These are phyloP conservation scores for Hydriomena furcata DNA, from an alignment of 2,888 invertebrate genomes.

Conservation along the genomic window DNA sequence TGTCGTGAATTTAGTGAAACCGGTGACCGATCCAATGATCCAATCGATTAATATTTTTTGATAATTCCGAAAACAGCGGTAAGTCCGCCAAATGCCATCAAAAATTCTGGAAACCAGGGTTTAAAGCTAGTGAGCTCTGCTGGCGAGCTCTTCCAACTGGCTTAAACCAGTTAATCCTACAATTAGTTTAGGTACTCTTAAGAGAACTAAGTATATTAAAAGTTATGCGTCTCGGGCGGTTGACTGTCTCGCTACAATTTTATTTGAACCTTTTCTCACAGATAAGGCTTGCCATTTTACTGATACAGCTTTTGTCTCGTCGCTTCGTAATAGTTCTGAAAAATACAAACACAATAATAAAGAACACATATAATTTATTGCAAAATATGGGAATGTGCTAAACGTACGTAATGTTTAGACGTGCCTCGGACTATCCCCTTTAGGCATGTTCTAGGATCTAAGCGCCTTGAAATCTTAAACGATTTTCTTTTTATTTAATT, in stretches of 20 bases:
- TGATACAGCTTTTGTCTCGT: neutral
- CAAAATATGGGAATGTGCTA: no score
- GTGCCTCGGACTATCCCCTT: no score
- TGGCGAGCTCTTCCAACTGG: constrained; percentile 10
- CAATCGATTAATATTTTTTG: no score
- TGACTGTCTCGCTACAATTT: neutral
- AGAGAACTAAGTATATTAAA: constrained; percentile 14
- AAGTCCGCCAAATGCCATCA: neutral
- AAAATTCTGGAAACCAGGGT: neutral
- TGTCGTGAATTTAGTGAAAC: no score
- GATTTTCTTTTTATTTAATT: no score
- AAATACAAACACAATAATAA: no score
- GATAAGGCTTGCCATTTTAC: neutral
- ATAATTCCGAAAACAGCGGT: neutral
- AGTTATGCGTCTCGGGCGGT: constrained; percentile 7
- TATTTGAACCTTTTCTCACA: neutral
- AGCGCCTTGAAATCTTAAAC: no score
- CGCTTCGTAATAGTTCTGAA: no score
- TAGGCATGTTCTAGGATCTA: no score
- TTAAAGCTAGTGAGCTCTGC: constrained; percentile 5
- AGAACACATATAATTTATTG: no score
- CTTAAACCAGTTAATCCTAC: constrained; percentile 15
- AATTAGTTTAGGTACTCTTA: constrained; percentile 19
- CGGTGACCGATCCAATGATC: no score
- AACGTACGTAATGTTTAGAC: no score